Evolutionary conservation across 2,113 vertebrate species (phyloP).

Genomic region (Daubentonia madagascariensis): DNA sequence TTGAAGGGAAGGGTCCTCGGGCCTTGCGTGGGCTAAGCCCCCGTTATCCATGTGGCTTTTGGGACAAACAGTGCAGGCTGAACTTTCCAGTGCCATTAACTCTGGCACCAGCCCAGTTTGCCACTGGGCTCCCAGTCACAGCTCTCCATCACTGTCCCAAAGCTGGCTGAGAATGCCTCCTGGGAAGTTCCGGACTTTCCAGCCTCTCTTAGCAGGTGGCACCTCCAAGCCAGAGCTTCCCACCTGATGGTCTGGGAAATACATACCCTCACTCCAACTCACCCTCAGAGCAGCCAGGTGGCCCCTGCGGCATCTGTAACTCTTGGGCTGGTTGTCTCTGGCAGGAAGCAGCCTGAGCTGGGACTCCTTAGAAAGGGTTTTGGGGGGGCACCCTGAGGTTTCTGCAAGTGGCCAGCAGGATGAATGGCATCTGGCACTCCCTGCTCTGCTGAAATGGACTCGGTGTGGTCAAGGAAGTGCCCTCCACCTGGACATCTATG

Average conservation of each 20-base stretch:
- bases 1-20: not conserved
- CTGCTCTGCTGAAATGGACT: not conserved
- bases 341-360: not conserved
- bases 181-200: not conserved
- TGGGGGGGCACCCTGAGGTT: not conserved
- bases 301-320: not conserved
- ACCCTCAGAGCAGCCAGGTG: not conserved
- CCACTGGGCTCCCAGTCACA: not conserved
- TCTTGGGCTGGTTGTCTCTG: not conserved
- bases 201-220: not conserved
- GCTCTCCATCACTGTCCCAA: not conserved
- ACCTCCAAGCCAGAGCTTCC: not conserved
- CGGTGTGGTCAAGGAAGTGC: not conserved
- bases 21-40: not conserved
- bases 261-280: not conserved
- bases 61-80: not conserved
- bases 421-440: not conserved
- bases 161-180: not conserved
- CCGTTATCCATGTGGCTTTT: not conserved
- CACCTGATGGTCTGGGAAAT: not conserved
- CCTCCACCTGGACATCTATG: not conserved
- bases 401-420: not conserved
- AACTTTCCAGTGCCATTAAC: accelerated
- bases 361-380: not conserved
- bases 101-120: not conserved